Base-by-base conservation (phyloP, 2,113 vertebrate genomes). In the Nyctereutes procyonoides region DNA sequence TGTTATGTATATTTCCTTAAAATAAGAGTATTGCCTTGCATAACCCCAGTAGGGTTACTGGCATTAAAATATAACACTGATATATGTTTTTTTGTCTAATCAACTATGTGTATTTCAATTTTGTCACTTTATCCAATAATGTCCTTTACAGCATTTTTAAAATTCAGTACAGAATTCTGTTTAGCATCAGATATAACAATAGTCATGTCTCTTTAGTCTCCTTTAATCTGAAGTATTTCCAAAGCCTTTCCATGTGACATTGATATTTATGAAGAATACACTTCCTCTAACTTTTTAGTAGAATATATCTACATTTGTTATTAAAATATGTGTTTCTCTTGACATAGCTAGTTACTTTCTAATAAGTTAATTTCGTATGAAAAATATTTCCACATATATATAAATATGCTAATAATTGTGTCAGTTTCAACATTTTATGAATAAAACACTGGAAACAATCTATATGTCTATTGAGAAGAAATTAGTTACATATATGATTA, bases 201-300 rank as follows among this genome's bases (percentile, higher is more conserved):
- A 88, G 15, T 65, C 9, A 73, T 55, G 8, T 58, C 22, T 83
- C 3, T 43, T 87, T 77, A 73, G 3, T 76, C 17, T 79, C 30
- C 51, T 96, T 38, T 71, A 58, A 88, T 91, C 22, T 92, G 53
- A 95, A 93, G 35, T 82, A 82, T 88, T 60, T 74, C 55, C 74
- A 73, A n/a, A 35, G 3, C 8, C 11, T 67, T 55, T 63, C 10
- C 83, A 60, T 88, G 83, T 51, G 77, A 77, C 14, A 92, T 3
- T 81, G 55, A 43, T 14, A 85, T 63, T 87, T 84, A n/a, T 90
- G 28, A 88, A 83, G 3, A 51, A 38, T 56, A 38, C 38, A 92
- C 6, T 60, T 58, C 3, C 3, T 8, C 2, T 17, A 92, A 24
- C 8, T 38, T 95, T 89, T 55, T 88, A 69, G 55, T 35, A 19